Evolutionary conservation across 2,797 vertebrate species (phyloP).

Genomic region (Oreochromis mossambicus): DNA sequence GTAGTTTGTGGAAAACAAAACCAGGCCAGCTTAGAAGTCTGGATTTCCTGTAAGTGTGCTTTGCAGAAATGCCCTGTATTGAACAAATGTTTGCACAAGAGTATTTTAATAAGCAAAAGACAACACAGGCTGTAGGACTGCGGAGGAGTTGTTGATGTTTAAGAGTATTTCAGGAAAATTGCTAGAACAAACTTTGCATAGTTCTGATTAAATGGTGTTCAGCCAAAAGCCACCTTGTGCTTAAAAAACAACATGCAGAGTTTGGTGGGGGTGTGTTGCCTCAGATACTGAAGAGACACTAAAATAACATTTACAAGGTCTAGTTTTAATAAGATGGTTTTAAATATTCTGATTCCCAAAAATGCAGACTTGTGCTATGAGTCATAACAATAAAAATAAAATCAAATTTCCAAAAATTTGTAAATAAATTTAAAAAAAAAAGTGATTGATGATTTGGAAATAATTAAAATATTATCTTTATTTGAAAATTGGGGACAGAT

Average conservation of each 20-base stretch:
- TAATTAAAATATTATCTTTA: background rate
- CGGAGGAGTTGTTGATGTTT: constrained; percentile 13
- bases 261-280: background rate
- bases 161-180: constrained; percentile 26
- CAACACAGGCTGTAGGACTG: constrained; percentile 5
- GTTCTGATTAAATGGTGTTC: constrained; percentile 10
- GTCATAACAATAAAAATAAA: background rate
- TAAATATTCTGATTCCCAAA: background rate
- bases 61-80: background rate
- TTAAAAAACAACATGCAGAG: background rate
- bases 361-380: background rate
- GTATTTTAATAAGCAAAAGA: background rate
- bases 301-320: background rate
- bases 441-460: background rate
- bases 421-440: fast-evolving
- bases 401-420: background rate
- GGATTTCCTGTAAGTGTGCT: background rate
- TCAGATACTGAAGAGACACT: background rate
- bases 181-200: constrained; percentile 10
- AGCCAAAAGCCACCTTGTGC: background rate
- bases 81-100: background rate
- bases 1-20: background rate
- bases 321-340: background rate
- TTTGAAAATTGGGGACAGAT: background rate
- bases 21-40: background rate